A percentile compares a stretch with the other conserved stretches of the same genome.
phyloP scores from a whole-genome alignment of 2,888 invertebrate species.

The Eupsilia transversa region DNA sequence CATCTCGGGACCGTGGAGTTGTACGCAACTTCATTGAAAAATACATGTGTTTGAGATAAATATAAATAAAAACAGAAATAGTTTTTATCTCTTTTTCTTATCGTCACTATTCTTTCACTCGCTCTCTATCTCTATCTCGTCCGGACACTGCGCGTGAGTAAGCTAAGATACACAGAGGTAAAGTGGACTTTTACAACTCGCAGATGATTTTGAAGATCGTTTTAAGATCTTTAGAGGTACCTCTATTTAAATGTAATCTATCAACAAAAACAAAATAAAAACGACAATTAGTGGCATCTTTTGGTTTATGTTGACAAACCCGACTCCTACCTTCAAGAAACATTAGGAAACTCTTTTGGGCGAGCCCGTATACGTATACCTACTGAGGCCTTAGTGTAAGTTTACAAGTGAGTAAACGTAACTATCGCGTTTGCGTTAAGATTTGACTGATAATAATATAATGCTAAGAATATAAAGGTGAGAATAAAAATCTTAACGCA shows the following conservation, averaged over 20 bases:
- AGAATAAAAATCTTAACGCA: too few relatives aligned
- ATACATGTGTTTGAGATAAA: conserved; percentile 15
- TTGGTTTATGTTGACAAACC: not conserved
- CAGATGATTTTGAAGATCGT: too few relatives aligned
- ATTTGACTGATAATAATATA: too few relatives aligned
- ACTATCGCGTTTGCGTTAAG: too few relatives aligned
- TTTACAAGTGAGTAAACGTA: too few relatives aligned
- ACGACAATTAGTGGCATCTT: not conserved
- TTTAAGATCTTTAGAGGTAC: not conserved
- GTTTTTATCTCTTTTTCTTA: conserved; percentile 60
- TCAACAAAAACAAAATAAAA: not conserved
- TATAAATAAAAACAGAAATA: conserved; percentile 61
- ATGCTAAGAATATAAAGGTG: too few relatives aligned
- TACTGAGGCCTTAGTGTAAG: too few relatives aligned
- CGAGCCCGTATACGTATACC: too few relatives aligned
- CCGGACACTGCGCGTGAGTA: conserved; percentile 42
- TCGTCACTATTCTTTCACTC: conserved; percentile 60
- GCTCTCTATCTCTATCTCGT: too few relatives aligned
- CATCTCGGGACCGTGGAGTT: not conserved
- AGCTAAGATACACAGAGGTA: conserved; percentile 47
- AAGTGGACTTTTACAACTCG: conserved; percentile 47
- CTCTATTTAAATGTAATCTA: not conserved
- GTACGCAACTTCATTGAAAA: conserved; percentile 36
- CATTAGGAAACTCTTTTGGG: too few relatives aligned
- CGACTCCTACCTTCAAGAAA: not conserved